Base-by-base conservation (phyloP, 2,113 vertebrate species). In the Helogale parvula region DNA sequence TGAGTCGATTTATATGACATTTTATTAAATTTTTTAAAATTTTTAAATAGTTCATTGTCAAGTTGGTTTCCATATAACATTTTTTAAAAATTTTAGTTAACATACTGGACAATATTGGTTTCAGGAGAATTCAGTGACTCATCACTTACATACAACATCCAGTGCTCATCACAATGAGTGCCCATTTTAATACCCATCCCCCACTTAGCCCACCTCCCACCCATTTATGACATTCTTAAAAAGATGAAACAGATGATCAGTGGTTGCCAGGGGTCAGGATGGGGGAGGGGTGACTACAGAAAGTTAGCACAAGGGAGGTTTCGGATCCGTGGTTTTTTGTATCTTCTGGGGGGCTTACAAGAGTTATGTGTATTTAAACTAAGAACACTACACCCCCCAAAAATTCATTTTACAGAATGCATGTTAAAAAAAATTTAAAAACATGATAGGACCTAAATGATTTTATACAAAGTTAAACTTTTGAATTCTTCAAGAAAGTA, bases 391-490 rank as follows among this genome's bases (percentile, higher is more conserved):
- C 6, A 7, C 23, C 19, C 12, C 50, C 17, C 5, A 57, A 68
- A 65, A 76, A 19, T 60, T 68, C 66, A 76, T 87, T 87, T 77
- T 90, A 83, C 47, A 80, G 0, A 63, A 50, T 90, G 47, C 50
- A 69, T 54, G 13, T 79, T 91, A 79, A 93, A 13, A 93, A 13
- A 33, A 65, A 54, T 68, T 80, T 81, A 47, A 82, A 89, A 77
- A 84, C 17, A 82, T 54, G 79, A 72, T 63, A 85, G 29, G 25
- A 96, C 25, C 31, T 80, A 25, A 65, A 21, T 14, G 85, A 71
- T 47, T 77, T 87, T 69, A 52, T 87, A 92, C 94, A 87, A 93
- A 38, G 17, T 52, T 87, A 90, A 90, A 93, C 41, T 15, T 93
- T 68, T 96, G 11, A 94, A 54, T 92, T 60, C 52, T 66, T 84